A percentile compares a stretch with the other conserved stretches of the same genome.
Conservation (phyloP, 2,797 vertebrate genomes). For the Pempheris klunzingeri region DNA sequence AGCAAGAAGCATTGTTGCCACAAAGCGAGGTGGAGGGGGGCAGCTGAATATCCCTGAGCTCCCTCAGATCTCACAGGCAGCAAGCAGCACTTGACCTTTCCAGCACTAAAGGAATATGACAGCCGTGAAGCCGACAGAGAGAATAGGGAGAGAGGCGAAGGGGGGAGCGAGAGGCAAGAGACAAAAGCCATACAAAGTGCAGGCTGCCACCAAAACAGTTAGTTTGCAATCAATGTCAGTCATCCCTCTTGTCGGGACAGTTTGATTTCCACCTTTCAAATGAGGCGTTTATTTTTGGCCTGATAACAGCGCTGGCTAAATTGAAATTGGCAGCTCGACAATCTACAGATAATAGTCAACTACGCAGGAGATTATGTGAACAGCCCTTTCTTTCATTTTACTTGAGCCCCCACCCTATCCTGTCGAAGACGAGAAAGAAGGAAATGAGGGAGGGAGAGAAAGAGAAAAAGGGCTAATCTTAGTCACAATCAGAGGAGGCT, state of each 20-base stretch:
- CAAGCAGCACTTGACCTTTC: slow-evolving; percentile 88
- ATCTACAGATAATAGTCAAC: slow-evolving; percentile 86
- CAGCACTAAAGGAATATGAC: slow-evolving; percentile 89
- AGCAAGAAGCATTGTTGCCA: slow-evolving; percentile 72
- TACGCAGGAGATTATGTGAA: slow-evolving; percentile 86
- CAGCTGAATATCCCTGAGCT: slow-evolving; percentile 73
- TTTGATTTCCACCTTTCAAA: slow-evolving; percentile 92
- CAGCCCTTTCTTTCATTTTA: slow-evolving; percentile 79
- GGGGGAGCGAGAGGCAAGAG: slow-evolving; percentile 71
- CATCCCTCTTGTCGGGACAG: slow-evolving; percentile 86
- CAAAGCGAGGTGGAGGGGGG: slow-evolving; percentile 68
- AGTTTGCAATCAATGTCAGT: slow-evolving; percentile 91
- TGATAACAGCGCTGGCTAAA: slow-evolving; percentile 87
- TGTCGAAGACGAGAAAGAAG: slow-evolving; percentile 78
- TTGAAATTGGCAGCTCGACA: slow-evolving; percentile 88
- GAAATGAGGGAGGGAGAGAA: slow-evolving; percentile 75
- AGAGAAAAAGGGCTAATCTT: slow-evolving; percentile 83
- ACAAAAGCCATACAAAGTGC: slow-evolving; percentile 89
- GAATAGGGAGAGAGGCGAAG: slow-evolving; percentile 66
- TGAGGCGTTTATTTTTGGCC: slow-evolving; percentile 87
- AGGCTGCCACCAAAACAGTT: slow-evolving; percentile 88
- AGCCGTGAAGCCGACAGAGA: slow-evolving; percentile 84
- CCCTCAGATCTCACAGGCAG: slow-evolving; percentile 87
- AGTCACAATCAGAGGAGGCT: slow-evolving; percentile 85
- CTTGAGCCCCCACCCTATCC: slow-evolving; percentile 69